Percentiles rank a stretch among this genome's conserved stretches.
Evolutionary conservation across 2,888 invertebrate species (phyloP).

Genomic region (Antheraea assamensis): DNA sequence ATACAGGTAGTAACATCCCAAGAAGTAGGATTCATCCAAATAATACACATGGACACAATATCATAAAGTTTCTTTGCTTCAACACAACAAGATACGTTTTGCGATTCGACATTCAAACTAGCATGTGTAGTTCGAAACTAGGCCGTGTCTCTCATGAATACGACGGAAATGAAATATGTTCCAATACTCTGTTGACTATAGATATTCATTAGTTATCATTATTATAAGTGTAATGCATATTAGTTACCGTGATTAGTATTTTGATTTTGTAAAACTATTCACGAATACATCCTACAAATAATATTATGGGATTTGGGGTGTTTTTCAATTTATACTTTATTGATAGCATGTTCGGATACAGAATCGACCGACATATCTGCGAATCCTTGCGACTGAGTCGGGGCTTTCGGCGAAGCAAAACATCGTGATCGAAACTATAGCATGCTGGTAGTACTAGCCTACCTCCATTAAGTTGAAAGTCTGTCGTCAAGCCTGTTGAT

Average conservation of each 20-base stretch:
- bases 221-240: not conserved
- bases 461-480: too few relatives aligned
- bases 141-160: conserved; percentile 25
- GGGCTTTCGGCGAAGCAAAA: too few relatives aligned
- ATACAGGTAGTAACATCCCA: not conserved
- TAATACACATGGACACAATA: not conserved
- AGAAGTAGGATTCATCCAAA: not conserved
- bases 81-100: not conserved
- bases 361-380: too few relatives aligned
- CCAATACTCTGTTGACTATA: not conserved
- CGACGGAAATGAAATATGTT: conserved; percentile 17
- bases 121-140: conserved; percentile 23
- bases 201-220: not conserved
- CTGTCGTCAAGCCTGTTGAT: too few relatives aligned
- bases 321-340: too few relatives aligned
- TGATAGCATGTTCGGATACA: too few relatives aligned
- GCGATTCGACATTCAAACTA: not conserved
- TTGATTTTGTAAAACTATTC: not conserved
- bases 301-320: too few relatives aligned
- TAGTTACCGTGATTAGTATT: not conserved
- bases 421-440: too few relatives aligned
- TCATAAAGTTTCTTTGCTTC: not conserved
- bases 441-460: too few relatives aligned
- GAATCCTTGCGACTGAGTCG: too few relatives aligned
- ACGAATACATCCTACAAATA: too few relatives aligned